Conservation (phyloP, 2,113 vertebrate genomes). For the Sinocyclocheilus grahami region DNA sequence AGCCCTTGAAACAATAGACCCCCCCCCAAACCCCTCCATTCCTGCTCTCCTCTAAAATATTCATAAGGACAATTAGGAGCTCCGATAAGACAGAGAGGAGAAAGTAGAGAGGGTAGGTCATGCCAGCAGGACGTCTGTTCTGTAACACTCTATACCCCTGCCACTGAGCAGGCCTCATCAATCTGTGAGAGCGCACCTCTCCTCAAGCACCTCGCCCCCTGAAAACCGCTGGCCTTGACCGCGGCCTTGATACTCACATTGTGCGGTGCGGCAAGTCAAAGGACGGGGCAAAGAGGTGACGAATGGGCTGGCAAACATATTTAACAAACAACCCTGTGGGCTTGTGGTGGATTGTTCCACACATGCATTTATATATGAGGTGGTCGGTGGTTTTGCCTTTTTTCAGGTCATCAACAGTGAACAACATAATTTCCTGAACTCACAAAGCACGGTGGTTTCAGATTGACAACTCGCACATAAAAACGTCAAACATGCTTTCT, state of each 20-base stretch:
- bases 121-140: slow-evolving; percentile 73
- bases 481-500: not conserved
- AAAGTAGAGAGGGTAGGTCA: slow-evolving; percentile 73
- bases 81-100: slow-evolving; percentile 75
- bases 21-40: slow-evolving; percentile 70
- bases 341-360: slow-evolving; percentile 26
- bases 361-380: not conserved
- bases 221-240: slow-evolving; percentile 32
- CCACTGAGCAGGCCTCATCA: slow-evolving; percentile 74
- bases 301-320: slow-evolving; percentile 20
- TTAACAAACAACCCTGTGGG: slow-evolving; percentile 30
- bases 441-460: slow-evolving; percentile 30
- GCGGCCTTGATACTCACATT: slow-evolving; percentile 6
- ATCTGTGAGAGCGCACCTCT: slow-evolving; percentile 73
- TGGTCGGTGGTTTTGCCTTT: slow-evolving; percentile 40
- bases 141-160: slow-evolving; percentile 70
- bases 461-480: not conserved
- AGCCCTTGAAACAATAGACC: slow-evolving; percentile 75
- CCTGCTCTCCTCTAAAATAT: slow-evolving; percentile 80
- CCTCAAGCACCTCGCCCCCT: slow-evolving; percentile 47
- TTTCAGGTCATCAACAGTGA: slow-evolving; percentile 34
- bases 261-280: slow-evolving; percentile 3
- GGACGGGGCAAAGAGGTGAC: not conserved
- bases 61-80: slow-evolving; percentile 83
- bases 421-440: slow-evolving; percentile 42